Percentiles rank a stretch among this genome's conserved stretches.
Conservation (phyloP, 2,888 invertebrate species). For the Pristionchus exspectatus region DNA sequence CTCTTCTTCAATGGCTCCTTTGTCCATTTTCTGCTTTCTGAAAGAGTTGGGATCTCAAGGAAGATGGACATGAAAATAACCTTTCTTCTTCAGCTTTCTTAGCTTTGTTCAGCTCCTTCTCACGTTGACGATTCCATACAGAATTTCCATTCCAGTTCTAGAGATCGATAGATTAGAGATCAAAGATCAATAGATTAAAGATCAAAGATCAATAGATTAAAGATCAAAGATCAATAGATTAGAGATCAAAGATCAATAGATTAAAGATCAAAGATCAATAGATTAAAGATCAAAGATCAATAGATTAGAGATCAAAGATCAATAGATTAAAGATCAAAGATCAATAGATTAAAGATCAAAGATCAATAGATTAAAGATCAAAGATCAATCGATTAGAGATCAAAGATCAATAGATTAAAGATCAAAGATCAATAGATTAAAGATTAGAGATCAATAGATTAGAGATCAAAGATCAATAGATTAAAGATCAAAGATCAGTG, state of each 20-base stretch:
- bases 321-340: neutral
- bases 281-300: neutral
- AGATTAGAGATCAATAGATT: neutral
- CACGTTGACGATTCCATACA: slow-evolving; percentile 43
- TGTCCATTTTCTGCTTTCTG: slow-evolving; percentile 46
- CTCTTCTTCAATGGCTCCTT: slow-evolving; percentile 32
- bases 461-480: neutral
- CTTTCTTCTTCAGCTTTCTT: slow-evolving; percentile 41
- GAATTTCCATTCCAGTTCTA: slow-evolving; percentile 22
- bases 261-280: slow-evolving; percentile 11
- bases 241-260: neutral
- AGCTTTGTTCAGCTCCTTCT: slow-evolving; percentile 39
- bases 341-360: slow-evolving; percentile 19
- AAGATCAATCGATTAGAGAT: neutral
- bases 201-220: neutral
- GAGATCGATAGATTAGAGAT: too few species aligned
- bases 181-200: neutral
- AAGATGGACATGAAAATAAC: neutral
- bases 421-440: neutral
- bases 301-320: slow-evolving; percentile 40
- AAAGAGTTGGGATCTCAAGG: neutral
- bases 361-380: neutral
- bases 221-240: neutral
- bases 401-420: neutral
- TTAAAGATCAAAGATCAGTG: neutral